phyloP scores from a whole-genome alignment of 2,888 invertebrate genomes.

The Ichneumoninae sp. region DNA sequence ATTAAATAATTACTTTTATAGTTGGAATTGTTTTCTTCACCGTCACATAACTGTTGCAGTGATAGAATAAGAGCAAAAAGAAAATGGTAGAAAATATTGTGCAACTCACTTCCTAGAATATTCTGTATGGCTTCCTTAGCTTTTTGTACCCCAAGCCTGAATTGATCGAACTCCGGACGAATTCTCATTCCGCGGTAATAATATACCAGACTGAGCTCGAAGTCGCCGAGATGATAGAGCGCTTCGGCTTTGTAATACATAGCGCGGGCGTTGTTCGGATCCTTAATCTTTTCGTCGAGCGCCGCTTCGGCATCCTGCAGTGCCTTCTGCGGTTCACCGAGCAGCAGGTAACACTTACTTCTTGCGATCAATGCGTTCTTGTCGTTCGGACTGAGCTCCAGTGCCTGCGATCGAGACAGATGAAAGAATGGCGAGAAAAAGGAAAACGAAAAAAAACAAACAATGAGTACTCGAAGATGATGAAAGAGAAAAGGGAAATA shows the following conservation, averaged over 20 bases:
- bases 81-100: constrained; percentile 39
- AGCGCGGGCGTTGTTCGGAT: constrained; percentile 90
- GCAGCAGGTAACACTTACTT: constrained; percentile 93
- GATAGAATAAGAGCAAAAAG: background rate
- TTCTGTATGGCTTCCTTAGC: constrained; percentile 97
- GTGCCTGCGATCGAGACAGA: constrained; percentile 87
- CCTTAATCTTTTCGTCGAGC: constrained; percentile 86
- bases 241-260: constrained; percentile 97
- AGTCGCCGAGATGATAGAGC: constrained; percentile 95
- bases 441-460: background rate
- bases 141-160: constrained; percentile 94
- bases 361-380: constrained; percentile 94
- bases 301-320: constrained; percentile 94
- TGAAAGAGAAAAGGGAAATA: constrained; percentile 9
- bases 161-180: constrained; percentile 92
- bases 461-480: constrained; percentile 2
- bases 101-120: constrained; percentile 88
- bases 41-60: background rate
- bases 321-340: constrained; percentile 94
- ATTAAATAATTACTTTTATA: background rate
- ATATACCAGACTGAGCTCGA: constrained; percentile 96
- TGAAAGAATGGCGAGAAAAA: constrained; percentile 13
- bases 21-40: background rate
- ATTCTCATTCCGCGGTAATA: constrained; percentile 94
- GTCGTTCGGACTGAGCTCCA: constrained; percentile 93